These are phyloP conservation scores for Anseranas semipalmata DNA, from an alignment of 2,113 vertebrate genomes.

Conservation along the genomic window DNA sequence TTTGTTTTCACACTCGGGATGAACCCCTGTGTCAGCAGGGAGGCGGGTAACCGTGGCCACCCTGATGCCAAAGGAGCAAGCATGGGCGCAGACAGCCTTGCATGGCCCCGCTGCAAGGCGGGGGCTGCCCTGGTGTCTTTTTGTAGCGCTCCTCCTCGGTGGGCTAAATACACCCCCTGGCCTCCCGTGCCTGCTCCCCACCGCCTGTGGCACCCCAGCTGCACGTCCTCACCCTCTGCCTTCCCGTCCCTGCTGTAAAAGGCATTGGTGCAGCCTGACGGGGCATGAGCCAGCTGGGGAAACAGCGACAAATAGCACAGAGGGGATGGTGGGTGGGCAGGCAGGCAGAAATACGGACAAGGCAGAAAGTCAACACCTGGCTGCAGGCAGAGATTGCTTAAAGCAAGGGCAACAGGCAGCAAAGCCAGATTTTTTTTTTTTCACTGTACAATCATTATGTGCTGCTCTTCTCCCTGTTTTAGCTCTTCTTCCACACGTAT, in stretches of 20 bases:
- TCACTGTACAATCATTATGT: fast-evolving
- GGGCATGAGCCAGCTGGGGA: slow-evolving; percentile 4
- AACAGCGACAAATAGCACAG: slow-evolving; percentile 23
- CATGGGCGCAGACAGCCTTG: background rate
- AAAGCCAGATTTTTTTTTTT: background rate
- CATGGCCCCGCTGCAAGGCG: background rate
- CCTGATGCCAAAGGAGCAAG: background rate
- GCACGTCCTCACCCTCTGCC: no score
- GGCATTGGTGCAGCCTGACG: background rate
- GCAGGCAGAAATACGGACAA: background rate
- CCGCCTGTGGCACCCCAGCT: no score
- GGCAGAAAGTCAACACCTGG: background rate
- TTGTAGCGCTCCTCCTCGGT: background rate
- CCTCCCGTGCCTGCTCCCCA: background rate
- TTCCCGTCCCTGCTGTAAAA: background rate
- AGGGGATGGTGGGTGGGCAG: background rate
- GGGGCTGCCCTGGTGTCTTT: background rate
- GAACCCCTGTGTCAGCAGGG: background rate
- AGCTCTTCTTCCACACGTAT: background rate
- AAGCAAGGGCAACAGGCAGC: background rate
- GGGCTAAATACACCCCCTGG: background rate
- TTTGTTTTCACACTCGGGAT: background rate
- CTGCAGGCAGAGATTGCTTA: background rate
- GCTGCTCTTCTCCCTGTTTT: background rate
- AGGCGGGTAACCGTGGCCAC: fast-evolving